Percentiles rank a stretch among this genome's conserved stretches.
These are phyloP conservation scores for Phacellophora camtschatica DNA, from an alignment of 30 jellyfish, hydroid and myxozoan genomes.

Conservation along the genomic window DNA sequence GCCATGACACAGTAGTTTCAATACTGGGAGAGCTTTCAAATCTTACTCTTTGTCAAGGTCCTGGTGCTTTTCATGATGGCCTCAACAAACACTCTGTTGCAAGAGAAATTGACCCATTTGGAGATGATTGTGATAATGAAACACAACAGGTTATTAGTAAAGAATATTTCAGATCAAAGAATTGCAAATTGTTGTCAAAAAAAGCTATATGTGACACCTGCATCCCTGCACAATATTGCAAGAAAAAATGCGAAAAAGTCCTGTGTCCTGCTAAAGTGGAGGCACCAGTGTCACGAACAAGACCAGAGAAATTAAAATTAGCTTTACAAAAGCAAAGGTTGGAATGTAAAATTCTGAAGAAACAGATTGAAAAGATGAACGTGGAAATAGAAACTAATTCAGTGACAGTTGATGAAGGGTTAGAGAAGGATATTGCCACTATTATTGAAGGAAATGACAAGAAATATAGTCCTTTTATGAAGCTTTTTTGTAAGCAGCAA, in stretches of 20 bases:
- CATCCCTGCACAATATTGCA: conserved; percentile 23
- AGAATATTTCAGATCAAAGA: conserved; percentile 47
- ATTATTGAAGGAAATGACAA: conserved; percentile 22
- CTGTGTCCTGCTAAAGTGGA: conserved; percentile 38
- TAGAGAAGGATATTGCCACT: conserved; percentile 36
- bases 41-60: conserved; percentile 50
- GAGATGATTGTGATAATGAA: conserved; percentile 31
- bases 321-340: conserved; percentile 43
- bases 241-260: conserved; percentile 17
- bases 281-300: conserved; percentile 44
- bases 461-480: conserved; percentile 31
- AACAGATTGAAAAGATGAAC: conserved; percentile 44
- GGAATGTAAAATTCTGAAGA: conserved; percentile 39
- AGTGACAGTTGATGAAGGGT: conserved; percentile 12
- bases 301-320: conserved; percentile 29
- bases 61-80: conserved; percentile 47
- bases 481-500: conserved; percentile 31
- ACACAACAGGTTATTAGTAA: conserved; percentile 32
- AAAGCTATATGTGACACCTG: conserved; percentile 35
- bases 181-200: conserved; percentile 38
- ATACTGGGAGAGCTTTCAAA: conserved; percentile 28
- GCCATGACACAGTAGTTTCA: conserved; percentile 51
- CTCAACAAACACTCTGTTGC: conserved; percentile 56
- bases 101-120: conserved; percentile 58
- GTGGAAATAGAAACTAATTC: conserved; percentile 45